A percentile compares a stretch with the other conserved stretches of the same genome.
Conservation (phyloP, 2,113 vertebrate species). For the Illadopsis cleaveri region DNA sequence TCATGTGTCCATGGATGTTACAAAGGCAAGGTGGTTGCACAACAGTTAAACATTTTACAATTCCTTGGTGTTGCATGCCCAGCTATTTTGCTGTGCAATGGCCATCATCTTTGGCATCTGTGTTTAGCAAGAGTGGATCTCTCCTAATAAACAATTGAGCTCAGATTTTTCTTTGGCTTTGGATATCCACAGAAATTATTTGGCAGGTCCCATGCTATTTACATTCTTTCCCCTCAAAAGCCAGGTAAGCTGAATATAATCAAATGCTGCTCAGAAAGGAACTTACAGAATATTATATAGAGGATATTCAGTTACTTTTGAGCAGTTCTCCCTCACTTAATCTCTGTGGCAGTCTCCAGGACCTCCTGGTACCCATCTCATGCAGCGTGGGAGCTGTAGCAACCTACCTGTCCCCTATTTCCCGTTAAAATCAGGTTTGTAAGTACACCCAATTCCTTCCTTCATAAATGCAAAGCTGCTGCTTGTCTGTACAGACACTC, state of each 20-base stretch:
- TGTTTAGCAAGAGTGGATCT: background rate
- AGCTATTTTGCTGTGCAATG: background rate
- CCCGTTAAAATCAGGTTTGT: background rate
- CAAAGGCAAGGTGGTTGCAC: background rate
- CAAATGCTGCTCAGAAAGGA: background rate
- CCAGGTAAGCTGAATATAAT: background rate
- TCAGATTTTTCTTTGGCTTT: background rate
- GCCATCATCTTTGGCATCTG: background rate
- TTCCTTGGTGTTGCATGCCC: background rate
- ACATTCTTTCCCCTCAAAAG: background rate
- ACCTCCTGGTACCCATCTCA: background rate
- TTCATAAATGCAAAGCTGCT: background rate
- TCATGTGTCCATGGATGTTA: background rate
- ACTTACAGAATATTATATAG: background rate
- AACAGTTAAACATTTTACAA: background rate
- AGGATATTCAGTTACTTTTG: background rate
- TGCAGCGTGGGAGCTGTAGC: background rate
- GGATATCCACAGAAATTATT: background rate
- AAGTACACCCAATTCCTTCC: background rate
- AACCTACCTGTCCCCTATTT: background rate
- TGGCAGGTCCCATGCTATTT: background rate
- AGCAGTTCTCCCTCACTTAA: background rate
- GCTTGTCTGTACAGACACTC: background rate
- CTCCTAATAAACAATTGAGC: background rate
- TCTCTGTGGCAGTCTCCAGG: background rate